Base-by-base conservation (phyloP, 2,113 vertebrate genomes). In the Apistogramma diplotaenia region DNA sequence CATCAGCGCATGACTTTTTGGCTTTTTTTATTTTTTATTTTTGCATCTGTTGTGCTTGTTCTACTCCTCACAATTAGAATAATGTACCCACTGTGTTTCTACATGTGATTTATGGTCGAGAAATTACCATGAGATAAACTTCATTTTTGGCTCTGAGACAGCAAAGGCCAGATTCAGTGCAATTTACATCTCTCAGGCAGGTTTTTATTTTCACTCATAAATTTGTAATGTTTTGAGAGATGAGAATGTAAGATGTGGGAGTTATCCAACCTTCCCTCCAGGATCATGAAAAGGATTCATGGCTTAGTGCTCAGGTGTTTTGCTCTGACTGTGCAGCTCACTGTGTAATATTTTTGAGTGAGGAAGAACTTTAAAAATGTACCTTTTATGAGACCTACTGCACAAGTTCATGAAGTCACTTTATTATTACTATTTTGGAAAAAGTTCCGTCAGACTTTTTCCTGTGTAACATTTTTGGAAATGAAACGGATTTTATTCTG, bases 161-260 rank as follows among this genome's bases (percentile, higher is more conserved):
- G 56, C 76, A 23, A 74, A 65, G 35, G 43, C 56, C 56, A 65
- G 11, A 76, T 73, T 67, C 58, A 54, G 25, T 19, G 12, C 0
- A 15, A 74, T 87, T 65, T 82, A 65, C n/a, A 51, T 81, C 60
- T 79, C 37, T 60, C 59, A 31, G 60, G 70, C 84, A 72, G 31
- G 13, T 75, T 83, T 85, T 79, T 82, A 80, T 83, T 90, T 82
- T 83, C 71, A 10, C 51, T 74, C 77, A 72, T 84, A 80, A 75
- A 87, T 90, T 72, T 78, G 46, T 73, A 76, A 81, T 87, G 76
- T 56, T 81, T 79, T 85, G 72, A 90, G 75, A 79, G 84, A 85
- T 72, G 82, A 82, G 70, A 70, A 75, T 71, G 70, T 27, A 35
- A 21, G 19, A 58, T 67, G 67, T 57, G 27, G 76, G 60, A 89